These are phyloP conservation scores for Poecilia picta DNA, from an alignment of 2,797 vertebrate genomes.

Conservation along the genomic window DNA sequence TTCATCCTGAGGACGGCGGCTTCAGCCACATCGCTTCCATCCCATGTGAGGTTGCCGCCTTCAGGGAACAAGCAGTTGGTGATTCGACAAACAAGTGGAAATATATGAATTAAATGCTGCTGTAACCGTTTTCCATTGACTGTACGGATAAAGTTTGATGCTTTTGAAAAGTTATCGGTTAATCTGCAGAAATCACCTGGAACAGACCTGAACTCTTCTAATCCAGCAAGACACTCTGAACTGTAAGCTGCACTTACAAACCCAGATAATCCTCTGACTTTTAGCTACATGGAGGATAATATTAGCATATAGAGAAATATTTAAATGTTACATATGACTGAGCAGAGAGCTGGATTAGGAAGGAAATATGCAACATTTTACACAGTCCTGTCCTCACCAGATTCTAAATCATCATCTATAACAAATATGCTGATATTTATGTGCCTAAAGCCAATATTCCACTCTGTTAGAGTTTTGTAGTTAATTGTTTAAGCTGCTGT, in stretches of 20 bases:
- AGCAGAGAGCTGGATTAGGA: not conserved
- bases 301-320: not conserved
- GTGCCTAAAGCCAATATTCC: not conserved
- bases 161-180: not conserved
- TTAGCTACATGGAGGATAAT: not conserved
- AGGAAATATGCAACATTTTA: not conserved
- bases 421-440: not conserved
- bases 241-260: not conserved
- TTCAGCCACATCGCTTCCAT: constrained; percentile 3
- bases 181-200: not conserved
- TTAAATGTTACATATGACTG: not conserved
- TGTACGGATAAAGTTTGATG: not conserved
- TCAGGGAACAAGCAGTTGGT: constrained; percentile 18
- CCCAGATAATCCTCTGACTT: not conserved
- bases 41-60: constrained; percentile 16
- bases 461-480: not conserved
- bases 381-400: not conserved
- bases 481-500: not conserved
- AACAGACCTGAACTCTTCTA: not conserved
- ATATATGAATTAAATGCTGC: constrained; percentile 5
- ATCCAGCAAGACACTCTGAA: not conserved
- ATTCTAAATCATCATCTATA: not conserved
- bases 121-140: not conserved
- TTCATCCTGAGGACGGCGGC: constrained; percentile 10
- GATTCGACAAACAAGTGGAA: constrained; percentile 6